These are phyloP conservation scores for Australoheros scitulus DNA, from an alignment of 2,113 vertebrate genomes.

Conservation along the genomic window DNA sequence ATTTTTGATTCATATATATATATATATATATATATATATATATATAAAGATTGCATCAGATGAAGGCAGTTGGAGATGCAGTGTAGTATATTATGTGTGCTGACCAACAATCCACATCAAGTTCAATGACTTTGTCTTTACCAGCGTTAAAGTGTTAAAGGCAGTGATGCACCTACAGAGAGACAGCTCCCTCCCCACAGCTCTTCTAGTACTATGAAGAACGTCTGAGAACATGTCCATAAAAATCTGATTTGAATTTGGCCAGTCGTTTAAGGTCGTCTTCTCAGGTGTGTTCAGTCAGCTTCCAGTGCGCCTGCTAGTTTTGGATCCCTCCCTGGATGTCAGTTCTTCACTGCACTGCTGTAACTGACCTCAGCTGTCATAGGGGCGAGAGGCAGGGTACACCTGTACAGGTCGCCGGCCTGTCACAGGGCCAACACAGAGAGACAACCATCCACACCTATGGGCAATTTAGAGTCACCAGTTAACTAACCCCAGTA, in stretches of 20 bases:
- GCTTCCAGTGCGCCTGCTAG: not conserved
- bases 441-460: too few species aligned
- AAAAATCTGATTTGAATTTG: not conserved
- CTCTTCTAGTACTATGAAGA: not conserved
- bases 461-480: too few species aligned
- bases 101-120: not conserved
- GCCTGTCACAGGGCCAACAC: too few species aligned
- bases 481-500: too few species aligned
- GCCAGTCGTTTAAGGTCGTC: not conserved
- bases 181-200: rapidly evolving
- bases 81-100: not conserved
- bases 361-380: too few species aligned
- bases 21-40: too few species aligned
- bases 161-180: not conserved
- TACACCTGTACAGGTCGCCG: too few species aligned
- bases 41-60: not conserved
- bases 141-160: not conserved
- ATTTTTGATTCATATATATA: not conserved
- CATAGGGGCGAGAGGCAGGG: too few species aligned
- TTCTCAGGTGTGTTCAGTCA: not conserved
- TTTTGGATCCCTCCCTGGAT: not conserved
- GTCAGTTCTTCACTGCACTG: too few species aligned
- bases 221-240: rapidly evolving
- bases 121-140: not conserved
- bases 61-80: not conserved